Base-by-base conservation (phyloP, 2,113 vertebrate genomes). In the Rallus limicola region DNA sequence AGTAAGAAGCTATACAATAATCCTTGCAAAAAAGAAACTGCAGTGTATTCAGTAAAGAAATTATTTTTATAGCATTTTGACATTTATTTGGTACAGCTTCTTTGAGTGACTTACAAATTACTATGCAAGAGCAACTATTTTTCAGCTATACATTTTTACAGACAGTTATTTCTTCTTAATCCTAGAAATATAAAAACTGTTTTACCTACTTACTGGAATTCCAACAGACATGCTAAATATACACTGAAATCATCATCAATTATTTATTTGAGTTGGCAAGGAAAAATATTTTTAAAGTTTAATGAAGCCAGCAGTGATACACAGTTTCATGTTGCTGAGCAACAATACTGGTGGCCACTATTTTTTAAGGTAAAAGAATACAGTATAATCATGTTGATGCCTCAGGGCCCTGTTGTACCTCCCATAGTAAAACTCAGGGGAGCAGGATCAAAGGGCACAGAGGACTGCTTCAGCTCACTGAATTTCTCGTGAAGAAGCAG, bases 221-320 rank as follows among this genome's bases (percentile, higher is more conserved):
- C 91, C 85, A 68, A 14, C 11, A 40, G 93, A 76, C 70, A 10
- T 46, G 38, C 77, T 91, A 93, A 95, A 76, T 25, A 67, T 36
- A 90, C 79, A 67, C 87, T 93, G 84, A 95, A 95, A 86, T 96
- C 65, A 67, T 75, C 2, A 44, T 97, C 92, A 92, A 95, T 97
- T 95, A 97, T 98, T 97, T 96, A 97, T 98, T 97, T 96, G 92
- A 81, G 63, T 95, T 97, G 97, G 97, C 96, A 83, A 95, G 88
- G 83, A 86, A 93, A 92, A 93, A 95, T 95, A 90, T 92, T 97
- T 98, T 98, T 94, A 97, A 97, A 96, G 68, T 94, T 97, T 97
- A 96, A 97, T 85, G 97, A 97, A 94, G 95, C 83, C 95, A 94
- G 95, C 88, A 95, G 94, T 96, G 82, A 92, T 91, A 96, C 95